A percentile compares a stretch with the other conserved stretches of the same genome.
phyloP scores from a whole-genome alignment of 2,113 vertebrate species.

The Stigmatopora nigra region DNA sequence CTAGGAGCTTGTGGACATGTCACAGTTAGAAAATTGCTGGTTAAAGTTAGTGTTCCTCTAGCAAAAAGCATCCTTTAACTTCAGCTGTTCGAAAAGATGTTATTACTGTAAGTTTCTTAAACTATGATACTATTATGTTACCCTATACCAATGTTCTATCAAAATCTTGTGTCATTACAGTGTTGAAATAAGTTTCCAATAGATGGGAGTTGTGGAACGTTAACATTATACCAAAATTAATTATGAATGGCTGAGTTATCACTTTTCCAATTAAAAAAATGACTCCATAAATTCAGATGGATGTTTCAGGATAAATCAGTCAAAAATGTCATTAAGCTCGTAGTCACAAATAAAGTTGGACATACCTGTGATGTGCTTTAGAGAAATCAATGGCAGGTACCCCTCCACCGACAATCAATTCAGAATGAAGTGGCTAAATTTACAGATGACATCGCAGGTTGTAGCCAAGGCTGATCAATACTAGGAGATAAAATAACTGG shows the following conservation, averaged over 20 bases:
- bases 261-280: neutral
- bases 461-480: conserved; percentile 18
- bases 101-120: neutral
- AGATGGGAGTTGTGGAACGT: too few relatives aligned
- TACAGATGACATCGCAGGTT: conserved; percentile 33
- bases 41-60: neutral
- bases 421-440: conserved; percentile 10
- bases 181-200: too few relatives aligned
- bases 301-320: neutral
- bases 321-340: neutral
- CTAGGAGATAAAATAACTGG: conserved; percentile 20
- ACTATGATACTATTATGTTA: neutral
- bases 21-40: conserved; percentile 2
- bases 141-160: too few relatives aligned
- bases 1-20: neutral
- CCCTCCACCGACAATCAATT: conserved; percentile 15
- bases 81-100: neutral
- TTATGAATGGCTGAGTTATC: neutral
- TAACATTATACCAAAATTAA: neutral
- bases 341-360: neutral
- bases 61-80: neutral
- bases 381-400: conserved; percentile 13
- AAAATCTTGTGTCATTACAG: too few relatives aligned
- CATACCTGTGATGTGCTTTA: conserved; percentile 9
- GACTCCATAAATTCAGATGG: neutral